These are phyloP conservation scores for Danaus chrysippus DNA, from an alignment of 2,888 invertebrate species.

Conservation along the genomic window DNA sequence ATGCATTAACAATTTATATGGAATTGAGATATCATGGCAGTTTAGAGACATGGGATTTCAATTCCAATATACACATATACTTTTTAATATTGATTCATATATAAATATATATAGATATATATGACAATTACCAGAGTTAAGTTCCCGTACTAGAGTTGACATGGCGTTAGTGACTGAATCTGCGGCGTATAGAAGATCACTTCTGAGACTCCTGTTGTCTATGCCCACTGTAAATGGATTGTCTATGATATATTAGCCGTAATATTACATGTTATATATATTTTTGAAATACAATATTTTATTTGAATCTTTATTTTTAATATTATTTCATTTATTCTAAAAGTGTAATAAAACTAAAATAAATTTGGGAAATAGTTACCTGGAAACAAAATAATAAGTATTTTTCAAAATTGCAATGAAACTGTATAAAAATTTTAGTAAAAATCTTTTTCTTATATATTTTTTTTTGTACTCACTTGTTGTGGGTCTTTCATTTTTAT, in stretches of 20 bases:
- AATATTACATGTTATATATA: background rate
- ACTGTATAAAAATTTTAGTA: no score
- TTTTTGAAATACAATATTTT: background rate
- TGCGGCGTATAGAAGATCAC: constrained; percentile 95
- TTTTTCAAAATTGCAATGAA: no score
- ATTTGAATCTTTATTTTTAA: no score
- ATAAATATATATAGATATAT: background rate
- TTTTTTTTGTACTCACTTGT: constrained; percentile 55
- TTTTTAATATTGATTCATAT: background rate
- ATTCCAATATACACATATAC: background rate
- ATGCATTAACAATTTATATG: no score
- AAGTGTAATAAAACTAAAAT: no score
- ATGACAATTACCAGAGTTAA: constrained; percentile 89
- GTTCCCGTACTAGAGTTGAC: constrained; percentile 97
- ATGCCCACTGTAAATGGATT: constrained; percentile 59
- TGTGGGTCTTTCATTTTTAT: constrained; percentile 69
- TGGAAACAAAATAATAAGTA: no score
- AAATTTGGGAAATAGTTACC: no score
- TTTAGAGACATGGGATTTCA: no score
- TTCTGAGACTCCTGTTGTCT: constrained; percentile 83
- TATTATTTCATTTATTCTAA: no score
- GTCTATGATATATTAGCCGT: background rate
- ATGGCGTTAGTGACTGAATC: constrained; percentile 99
- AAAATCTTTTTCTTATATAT: no score
- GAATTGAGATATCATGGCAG: no score